phyloP scores from a whole-genome alignment of 2,797 vertebrate species.

The Emys orbicularis region DNA sequence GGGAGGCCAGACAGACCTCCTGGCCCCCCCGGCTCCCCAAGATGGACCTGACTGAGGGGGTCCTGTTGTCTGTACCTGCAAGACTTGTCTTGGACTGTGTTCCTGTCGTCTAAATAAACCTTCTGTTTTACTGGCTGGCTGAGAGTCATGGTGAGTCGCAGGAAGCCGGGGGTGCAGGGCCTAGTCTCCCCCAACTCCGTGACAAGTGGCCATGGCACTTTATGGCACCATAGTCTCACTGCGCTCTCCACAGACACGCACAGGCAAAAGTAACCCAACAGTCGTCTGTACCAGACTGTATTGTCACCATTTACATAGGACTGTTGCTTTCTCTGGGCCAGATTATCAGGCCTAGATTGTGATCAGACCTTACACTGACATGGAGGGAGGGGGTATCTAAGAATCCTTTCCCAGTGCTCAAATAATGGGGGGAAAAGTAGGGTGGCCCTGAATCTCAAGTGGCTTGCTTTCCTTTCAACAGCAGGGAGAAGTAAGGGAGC shows the following conservation, averaged over 20 bases:
- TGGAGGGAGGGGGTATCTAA: not conserved
- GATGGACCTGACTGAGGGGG: no score
- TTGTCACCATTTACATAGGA: not conserved
- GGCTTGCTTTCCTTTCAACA: not conserved
- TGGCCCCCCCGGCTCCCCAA: no score
- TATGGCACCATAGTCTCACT: not conserved
- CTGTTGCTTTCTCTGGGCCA: not conserved
- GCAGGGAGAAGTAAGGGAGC: not conserved
- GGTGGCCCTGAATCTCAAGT: not conserved
- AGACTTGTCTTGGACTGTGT: no score
- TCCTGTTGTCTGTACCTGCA: no score
- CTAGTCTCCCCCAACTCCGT: no score
- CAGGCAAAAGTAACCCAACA: not conserved
- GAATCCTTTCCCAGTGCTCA: not conserved
- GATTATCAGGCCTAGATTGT: not conserved
- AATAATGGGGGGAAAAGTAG: not conserved
- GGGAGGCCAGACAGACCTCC: no score
- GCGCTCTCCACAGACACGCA: not conserved
- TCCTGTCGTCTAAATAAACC: no score
- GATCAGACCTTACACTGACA: not conserved
- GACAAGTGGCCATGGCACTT: no score
- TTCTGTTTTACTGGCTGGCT: no score
- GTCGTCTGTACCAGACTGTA: not conserved
- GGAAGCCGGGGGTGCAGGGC: no score
- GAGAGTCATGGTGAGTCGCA: no score